Conservation (phyloP, 2,113 vertebrate genomes). For the Ciconia boyciana region DNA sequence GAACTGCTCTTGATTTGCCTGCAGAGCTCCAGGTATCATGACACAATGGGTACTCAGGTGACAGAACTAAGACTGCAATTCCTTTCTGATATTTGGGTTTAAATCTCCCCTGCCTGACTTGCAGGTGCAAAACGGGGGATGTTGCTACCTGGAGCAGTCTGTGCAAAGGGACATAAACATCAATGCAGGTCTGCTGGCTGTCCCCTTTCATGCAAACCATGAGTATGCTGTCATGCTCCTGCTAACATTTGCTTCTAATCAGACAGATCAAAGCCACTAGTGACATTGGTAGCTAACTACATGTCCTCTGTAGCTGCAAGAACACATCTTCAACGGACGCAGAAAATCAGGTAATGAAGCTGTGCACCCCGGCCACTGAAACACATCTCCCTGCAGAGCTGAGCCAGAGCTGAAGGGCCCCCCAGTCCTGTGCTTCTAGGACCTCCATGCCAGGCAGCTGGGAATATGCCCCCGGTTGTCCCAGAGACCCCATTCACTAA, state of each 20-base stretch:
- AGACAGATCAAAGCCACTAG: background rate
- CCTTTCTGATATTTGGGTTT: background rate
- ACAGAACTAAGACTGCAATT: background rate
- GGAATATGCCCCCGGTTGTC: fast-evolving
- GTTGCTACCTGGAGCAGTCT: background rate
- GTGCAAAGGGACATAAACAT: background rate
- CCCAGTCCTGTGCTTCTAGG: background rate
- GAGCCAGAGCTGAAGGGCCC: fast-evolving
- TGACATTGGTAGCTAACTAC: background rate
- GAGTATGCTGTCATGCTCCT: background rate
- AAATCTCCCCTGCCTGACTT: background rate
- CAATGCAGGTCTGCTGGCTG: background rate
- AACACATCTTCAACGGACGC: fast-evolving
- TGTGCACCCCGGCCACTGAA: background rate
- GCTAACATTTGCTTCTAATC: background rate
- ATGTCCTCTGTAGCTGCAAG: background rate
- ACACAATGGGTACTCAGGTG: background rate
- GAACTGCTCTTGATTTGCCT: background rate
- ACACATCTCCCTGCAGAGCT: background rate
- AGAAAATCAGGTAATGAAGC: background rate
- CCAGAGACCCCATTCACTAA: background rate
- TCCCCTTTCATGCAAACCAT: background rate
- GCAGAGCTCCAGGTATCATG: background rate
- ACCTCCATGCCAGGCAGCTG: background rate
- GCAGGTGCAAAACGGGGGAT: background rate